These are phyloP conservation scores for Clunio marinus DNA, from an alignment of 2,888 invertebrate genomes.

Conservation along the genomic window DNA sequence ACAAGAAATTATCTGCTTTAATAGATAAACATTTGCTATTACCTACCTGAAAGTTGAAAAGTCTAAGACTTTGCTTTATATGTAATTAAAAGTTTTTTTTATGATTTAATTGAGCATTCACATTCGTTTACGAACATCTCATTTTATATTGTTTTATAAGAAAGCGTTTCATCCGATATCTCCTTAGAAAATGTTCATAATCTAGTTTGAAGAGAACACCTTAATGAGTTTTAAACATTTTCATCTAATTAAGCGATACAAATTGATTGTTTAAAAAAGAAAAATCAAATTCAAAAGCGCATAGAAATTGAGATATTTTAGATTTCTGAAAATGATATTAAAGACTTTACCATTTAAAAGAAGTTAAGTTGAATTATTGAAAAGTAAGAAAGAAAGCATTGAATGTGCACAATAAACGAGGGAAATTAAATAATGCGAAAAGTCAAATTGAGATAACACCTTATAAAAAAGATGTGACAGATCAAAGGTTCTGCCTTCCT, in stretches of 20 bases:
- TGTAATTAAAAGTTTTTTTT: background rate
- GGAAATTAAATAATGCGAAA: background rate
- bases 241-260: background rate
- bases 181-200: too few species aligned
- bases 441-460: constrained; percentile 27
- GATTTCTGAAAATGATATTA: too few species aligned
- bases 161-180: too few species aligned
- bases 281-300: background rate
- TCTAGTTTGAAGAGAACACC: too few species aligned
- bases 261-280: background rate
- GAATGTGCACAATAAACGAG: background rate
- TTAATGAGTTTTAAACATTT: background rate
- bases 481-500: too few species aligned
- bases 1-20: too few species aligned
- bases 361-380: background rate
- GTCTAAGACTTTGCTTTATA: background rate
- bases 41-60: background rate
- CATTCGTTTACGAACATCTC: background rate
- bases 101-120: background rate
- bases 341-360: too few species aligned
- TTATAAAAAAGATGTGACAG: constrained; percentile 12
- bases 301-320: background rate
- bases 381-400: background rate
- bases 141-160: too few species aligned
- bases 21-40: too few species aligned